Base-by-base conservation (phyloP, 2,113 vertebrate genomes). In the Chionomys nivalis region DNA sequence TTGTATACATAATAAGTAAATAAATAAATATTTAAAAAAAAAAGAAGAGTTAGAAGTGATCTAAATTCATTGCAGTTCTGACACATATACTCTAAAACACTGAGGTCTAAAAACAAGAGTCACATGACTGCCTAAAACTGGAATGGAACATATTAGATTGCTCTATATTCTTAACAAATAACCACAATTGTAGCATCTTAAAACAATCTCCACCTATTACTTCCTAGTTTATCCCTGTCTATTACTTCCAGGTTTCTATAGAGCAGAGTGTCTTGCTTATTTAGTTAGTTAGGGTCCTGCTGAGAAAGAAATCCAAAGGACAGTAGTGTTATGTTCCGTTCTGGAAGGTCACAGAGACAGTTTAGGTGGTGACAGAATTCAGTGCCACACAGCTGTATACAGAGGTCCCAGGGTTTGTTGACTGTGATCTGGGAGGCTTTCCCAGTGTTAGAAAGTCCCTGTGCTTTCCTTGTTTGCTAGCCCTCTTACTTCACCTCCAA, bases 311-410 rank as follows among this genome's bases (percentile, higher is more conserved):
- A 49, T 49, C 19, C 39, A 90, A 95, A 23, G 14, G 2, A 33
- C 4, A 14, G 6, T 3, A 73, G 7, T 11, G 9, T 39, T 49
- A 2, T 28, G 33, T 7, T n/a, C 17, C 58, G 24, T 82, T 70
- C 55, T 47, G 26, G 31, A 81, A 42, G 33, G 11, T 49, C 4
- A 1, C 33, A 19, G 39, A 36, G 24, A 90, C 5, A 85, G 70
- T 47, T 90, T 24, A 39, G 39, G 21, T 9, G 2, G 5, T 17
- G n/a, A 44, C 33, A 63, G 21, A 75, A 87, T 81, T 93, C 66
- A 58, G 2, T 44, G 63, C 23, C 11, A 0, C 9, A 26, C 5
- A 4, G 16, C 4, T 70, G 21, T 42, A 9, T 14, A 6, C 1
- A 28, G 7, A 68, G 12, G 4, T 12, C 31, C 21, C 6, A 21